Conservation (phyloP, 2,888 invertebrate species). For the Philhelius pedissequus region DNA sequence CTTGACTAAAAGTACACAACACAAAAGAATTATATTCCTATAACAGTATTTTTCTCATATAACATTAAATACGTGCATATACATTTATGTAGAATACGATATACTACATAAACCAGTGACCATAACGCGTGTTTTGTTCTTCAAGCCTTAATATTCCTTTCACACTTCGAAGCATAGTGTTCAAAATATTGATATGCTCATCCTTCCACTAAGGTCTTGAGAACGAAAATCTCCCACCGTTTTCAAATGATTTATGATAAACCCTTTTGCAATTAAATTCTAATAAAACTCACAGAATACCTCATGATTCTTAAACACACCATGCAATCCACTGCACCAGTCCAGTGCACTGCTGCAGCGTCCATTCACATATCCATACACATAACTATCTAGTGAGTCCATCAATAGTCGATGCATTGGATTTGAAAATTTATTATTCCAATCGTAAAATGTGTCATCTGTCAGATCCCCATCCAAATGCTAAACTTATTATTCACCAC, state of each 20-base stretch:
- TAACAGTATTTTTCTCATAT: too few species aligned
- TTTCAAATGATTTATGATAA: slow-evolving; percentile 50
- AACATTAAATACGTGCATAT: too few species aligned
- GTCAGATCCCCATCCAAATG: slow-evolving; percentile 59
- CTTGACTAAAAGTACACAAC: too few species aligned
- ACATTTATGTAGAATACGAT: too few species aligned
- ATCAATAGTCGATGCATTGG: slow-evolving; percentile 28
- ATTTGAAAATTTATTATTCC: slow-evolving; percentile 62
- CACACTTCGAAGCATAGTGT: background rate
- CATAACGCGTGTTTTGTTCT: background rate
- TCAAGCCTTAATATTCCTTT: background rate
- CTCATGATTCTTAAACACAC: slow-evolving; percentile 48
- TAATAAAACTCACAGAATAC: slow-evolving; percentile 50
- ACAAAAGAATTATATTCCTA: too few species aligned
- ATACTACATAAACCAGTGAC: background rate
- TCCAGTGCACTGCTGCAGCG: background rate
- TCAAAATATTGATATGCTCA: slow-evolving; percentile 12
- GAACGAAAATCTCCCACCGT: slow-evolving; percentile 23
- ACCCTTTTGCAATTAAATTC: slow-evolving; percentile 62
- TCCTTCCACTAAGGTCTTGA: background rate
- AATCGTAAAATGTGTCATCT: slow-evolving; percentile 66
- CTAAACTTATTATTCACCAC: slow-evolving; percentile 67
- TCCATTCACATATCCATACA: background rate
- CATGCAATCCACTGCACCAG: background rate
- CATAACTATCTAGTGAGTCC: too few species aligned